Evolutionary conservation across 2,888 invertebrate species (phyloP).

Genomic region (Nipponacmea schrenckii): DNA sequence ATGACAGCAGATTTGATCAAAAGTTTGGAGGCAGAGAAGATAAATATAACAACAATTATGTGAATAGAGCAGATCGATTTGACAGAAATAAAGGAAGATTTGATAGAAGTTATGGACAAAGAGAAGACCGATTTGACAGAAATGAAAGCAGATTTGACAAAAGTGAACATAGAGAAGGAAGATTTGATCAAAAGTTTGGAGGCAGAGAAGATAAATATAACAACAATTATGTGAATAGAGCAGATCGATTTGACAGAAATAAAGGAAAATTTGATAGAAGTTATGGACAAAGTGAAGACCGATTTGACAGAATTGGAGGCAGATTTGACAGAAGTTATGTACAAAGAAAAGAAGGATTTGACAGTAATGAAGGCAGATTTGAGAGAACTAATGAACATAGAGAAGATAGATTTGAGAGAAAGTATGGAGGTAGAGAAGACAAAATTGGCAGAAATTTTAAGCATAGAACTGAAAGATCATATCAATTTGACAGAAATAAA

Average conservation of each 20-base stretch:
- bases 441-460: too few relatives aligned
- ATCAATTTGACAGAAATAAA: too few relatives aligned
- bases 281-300: neutral
- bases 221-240: too few relatives aligned
- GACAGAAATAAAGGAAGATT: slow-evolving; percentile 7
- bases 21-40: neutral
- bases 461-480: too few relatives aligned
- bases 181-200: too few relatives aligned
- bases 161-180: too few relatives aligned
- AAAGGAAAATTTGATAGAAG: neutral
- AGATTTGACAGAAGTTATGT: neutral
- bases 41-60: neutral
- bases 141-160: neutral
- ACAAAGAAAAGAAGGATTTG: neutral
- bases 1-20: neutral
- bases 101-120: slow-evolving; percentile 9
- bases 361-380: neutral
- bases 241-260: too few relatives aligned
- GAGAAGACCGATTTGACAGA: neutral
- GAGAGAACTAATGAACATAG: too few relatives aligned
- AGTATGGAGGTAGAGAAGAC: too few relatives aligned
- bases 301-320: neutral
- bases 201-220: too few relatives aligned
- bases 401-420: too few relatives aligned
- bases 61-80: slow-evolving; percentile 3